Evolutionary conservation across 2,797 vertebrate species (phyloP).

Genomic region (Ctenopoma multispine): DNA sequence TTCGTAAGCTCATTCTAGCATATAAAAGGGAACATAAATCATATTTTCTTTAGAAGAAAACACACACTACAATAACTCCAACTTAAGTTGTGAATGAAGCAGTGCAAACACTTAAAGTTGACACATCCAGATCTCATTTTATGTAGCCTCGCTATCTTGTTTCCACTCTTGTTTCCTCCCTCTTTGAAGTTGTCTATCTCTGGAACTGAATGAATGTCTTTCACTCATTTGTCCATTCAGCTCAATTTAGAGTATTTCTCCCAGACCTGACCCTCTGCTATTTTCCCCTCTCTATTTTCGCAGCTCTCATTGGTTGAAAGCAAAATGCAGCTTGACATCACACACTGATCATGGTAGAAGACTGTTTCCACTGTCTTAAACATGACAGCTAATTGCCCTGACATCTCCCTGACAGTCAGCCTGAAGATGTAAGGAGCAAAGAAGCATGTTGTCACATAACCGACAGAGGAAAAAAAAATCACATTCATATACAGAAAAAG

Average conservation of each 20-base stretch:
- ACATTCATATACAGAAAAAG: conserved; percentile 13
- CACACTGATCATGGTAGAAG: conserved; percentile 4
- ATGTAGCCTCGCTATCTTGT: not conserved
- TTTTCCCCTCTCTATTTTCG: conserved; percentile 30
- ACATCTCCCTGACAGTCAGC: conserved; percentile 24
- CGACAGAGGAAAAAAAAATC: conserved; percentile 1
- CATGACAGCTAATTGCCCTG: conserved; percentile 45
- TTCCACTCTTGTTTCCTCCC: not conserved
- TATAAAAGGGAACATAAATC: conserved; percentile 69
- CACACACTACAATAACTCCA: not conserved
- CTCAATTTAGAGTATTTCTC: conserved; percentile 16
- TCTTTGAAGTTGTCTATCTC: conserved; percentile 18
- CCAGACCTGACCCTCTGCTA: conserved; percentile 27
- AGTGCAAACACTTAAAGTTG: conserved; percentile 17
- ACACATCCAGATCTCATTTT: not conserved
- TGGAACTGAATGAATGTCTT: conserved; percentile 21
- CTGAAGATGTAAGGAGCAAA: conserved; percentile 24
- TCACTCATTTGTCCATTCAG: conserved; percentile 19
- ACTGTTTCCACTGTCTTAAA: conserved; percentile 22
- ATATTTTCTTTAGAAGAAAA: conserved; percentile 51
- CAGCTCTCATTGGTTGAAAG: conserved; percentile 30
- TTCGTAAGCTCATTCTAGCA: conserved; percentile 50
- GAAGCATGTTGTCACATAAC: conserved; percentile 12
- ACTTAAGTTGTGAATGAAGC: conserved; percentile 42
- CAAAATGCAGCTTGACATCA: conserved; percentile 25